Conservation (phyloP, 1,140 invertebrate genomes). For the Papilio dardanus region DNA sequence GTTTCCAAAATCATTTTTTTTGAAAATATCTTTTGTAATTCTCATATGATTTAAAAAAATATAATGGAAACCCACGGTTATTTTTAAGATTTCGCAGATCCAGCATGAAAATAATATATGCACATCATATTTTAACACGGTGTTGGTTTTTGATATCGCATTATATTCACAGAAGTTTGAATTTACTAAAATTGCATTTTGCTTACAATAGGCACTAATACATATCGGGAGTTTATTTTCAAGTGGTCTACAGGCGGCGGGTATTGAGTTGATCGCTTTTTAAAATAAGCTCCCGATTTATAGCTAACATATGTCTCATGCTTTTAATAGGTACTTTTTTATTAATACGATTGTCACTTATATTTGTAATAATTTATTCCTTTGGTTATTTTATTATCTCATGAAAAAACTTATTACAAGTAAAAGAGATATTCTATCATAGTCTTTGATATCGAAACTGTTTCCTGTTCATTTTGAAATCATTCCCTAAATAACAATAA, state of each 20-base stretch:
- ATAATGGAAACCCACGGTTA: background rate
- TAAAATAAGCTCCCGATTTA: too few species aligned
- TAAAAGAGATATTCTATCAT: background rate
- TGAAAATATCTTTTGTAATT: background rate
- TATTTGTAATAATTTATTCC: background rate
- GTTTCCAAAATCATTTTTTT: background rate
- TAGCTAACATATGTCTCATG: constrained; percentile 3
- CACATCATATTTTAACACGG: constrained; percentile 25
- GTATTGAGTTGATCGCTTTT: too few species aligned
- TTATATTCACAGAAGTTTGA: background rate
- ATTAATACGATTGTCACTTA: background rate
- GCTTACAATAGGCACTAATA: background rate
- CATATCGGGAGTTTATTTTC: too few species aligned
- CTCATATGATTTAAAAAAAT: too few species aligned
- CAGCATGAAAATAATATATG: constrained; percentile 20
- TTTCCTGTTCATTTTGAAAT: background rate
- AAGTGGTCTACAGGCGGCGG: too few species aligned
- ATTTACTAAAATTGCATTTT: constrained; percentile 14
- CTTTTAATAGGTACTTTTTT: constrained; percentile 1
- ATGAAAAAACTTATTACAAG: background rate
- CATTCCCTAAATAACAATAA: background rate
- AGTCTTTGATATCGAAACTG: constrained; percentile 12
- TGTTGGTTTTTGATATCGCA: constrained; percentile 18
- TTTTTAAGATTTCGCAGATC: background rate
- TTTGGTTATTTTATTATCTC: too few species aligned